Evolutionary conservation across 2,888 invertebrate species (phyloP), one percentile per base, ranked within the genome.

Genomic region (Drosophila niveifrons): DNA sequence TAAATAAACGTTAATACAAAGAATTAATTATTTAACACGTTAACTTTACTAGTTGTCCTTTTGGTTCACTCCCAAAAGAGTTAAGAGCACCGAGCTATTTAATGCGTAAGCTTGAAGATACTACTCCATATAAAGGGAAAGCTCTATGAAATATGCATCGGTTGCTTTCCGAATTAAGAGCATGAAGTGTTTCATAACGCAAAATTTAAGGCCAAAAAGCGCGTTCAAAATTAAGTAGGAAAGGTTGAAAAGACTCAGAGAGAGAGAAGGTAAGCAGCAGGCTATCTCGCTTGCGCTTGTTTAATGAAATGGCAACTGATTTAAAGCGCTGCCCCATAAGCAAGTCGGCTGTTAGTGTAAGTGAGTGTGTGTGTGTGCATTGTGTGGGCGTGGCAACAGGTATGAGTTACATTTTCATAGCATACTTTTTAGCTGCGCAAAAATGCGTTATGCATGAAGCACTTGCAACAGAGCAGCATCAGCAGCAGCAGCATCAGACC

Each of bases 371-470:
- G 47, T 52, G 18, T 66, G 43, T 23, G 29, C 31, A 15, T 28
- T 11, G 51, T 51, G 53, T 53, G 53, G 57, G 78, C 39, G 66
- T 67, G 80, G 85, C 88, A 83, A 84, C 88, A 84, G 84, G 88
- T 83, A 75, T 78, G 75, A 75, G 85, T 82, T 84, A 82, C 78
- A 87, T 75, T 85, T 80, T 88, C 78, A 75, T 88, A 80, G 88
- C 88, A 85, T 72, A 88, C 82, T 82, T 80, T 85, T 88, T 55
- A 85, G 85, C 68, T 71, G 72, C 69, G 78, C 82, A 74, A 72
- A 84, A 88, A 84, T 84, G 83, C 83, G 85, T 84, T 84, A 84
- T 84, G 88, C 83, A 84, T 84, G 85, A 84, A 83, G 88, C 88
- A 85, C 82, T 81, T 81, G 79, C 68, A 71, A 48, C 51, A 44